phyloP scores from a whole-genome alignment of 2,888 invertebrate species.

The Aporophyla nigra region DNA sequence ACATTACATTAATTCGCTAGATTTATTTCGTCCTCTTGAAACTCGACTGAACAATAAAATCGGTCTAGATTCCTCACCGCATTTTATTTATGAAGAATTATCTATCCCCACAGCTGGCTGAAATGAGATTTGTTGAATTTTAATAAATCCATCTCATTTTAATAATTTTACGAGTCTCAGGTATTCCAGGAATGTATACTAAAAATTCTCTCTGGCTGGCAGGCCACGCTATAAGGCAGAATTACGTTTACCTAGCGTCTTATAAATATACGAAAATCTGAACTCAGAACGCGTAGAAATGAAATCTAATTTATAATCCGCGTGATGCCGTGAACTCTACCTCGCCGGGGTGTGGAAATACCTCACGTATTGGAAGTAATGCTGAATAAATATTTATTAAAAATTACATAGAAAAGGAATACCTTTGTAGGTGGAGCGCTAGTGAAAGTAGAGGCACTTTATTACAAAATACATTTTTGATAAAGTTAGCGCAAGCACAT shows the following conservation, averaged over 20 bases:
- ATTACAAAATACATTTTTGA: conserved; percentile 60
- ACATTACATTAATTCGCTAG: conserved; percentile 12
- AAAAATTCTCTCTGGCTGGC: conserved; percentile 50
- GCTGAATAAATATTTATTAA: conserved; percentile 88
- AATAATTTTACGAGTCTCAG: conserved; percentile 70
- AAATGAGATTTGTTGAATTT: conserved; percentile 75
- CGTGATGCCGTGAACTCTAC: conserved; percentile 72
- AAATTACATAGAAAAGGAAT: conserved; percentile 79
- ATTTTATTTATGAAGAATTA: conserved; percentile 65
- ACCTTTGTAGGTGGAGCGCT: conserved; percentile 56
- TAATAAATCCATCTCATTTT: conserved; percentile 75
- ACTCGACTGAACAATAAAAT: conserved; percentile 34
- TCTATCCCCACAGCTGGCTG: conserved; percentile 50
- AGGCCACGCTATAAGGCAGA: conserved; percentile 51
- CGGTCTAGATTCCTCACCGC: conserved; percentile 34
- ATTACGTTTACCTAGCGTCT: conserved; percentile 57
- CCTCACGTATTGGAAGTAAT: conserved; percentile 76
- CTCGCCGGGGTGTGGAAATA: conserved; percentile 73
- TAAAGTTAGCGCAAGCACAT: conserved; percentile 41
- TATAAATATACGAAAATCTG: conserved; percentile 67
- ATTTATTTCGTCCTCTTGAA: conserved; percentile 30
- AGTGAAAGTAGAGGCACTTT: conserved; percentile 60
- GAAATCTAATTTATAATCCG: conserved; percentile 82
- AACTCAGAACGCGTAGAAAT: conserved; percentile 73
- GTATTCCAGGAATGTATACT: conserved; percentile 56